Evolutionary conservation across 2,888 invertebrate species (phyloP).

Genomic region (Drosophila mayaguana): DNA sequence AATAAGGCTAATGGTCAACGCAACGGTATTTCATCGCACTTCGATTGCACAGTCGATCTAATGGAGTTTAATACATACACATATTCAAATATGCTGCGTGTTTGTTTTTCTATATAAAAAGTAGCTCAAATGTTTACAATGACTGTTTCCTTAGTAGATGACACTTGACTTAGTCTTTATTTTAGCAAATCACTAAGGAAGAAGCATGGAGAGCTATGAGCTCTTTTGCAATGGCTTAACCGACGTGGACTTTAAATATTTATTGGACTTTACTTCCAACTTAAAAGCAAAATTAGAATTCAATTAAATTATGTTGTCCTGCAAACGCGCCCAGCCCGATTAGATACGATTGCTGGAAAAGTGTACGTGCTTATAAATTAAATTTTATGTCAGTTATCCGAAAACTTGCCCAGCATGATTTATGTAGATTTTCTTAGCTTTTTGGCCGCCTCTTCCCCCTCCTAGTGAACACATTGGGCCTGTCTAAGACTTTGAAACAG

Average conservation of each 20-base stretch:
- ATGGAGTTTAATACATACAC: too few relatives aligned
- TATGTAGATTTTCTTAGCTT: conserved; percentile 47
- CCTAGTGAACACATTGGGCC: background rate
- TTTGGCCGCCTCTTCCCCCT: background rate
- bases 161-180: too few relatives aligned
- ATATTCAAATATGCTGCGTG: too few relatives aligned
- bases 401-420: conserved; percentile 39
- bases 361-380: conserved; percentile 37
- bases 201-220: background rate
- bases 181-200: too few relatives aligned
- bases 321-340: conserved; percentile 6
- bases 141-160: too few relatives aligned
- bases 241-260: conserved; percentile 15
- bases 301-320: conserved; percentile 45
- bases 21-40: background rate
- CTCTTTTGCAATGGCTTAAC: background rate
- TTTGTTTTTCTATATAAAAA: background rate
- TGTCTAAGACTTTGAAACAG: conserved; percentile 39
- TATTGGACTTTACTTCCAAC: conserved; percentile 7
- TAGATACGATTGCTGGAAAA: conserved; percentile 1
- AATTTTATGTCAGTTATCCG: conserved; percentile 25
- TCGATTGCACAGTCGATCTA: background rate
- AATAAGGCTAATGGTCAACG: background rate
- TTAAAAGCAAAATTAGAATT: conserved; percentile 39
- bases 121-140: too few relatives aligned